These are phyloP conservation scores for Tupiocoris notatus DNA, from an alignment of 2,888 invertebrate species.

Conservation along the genomic window DNA sequence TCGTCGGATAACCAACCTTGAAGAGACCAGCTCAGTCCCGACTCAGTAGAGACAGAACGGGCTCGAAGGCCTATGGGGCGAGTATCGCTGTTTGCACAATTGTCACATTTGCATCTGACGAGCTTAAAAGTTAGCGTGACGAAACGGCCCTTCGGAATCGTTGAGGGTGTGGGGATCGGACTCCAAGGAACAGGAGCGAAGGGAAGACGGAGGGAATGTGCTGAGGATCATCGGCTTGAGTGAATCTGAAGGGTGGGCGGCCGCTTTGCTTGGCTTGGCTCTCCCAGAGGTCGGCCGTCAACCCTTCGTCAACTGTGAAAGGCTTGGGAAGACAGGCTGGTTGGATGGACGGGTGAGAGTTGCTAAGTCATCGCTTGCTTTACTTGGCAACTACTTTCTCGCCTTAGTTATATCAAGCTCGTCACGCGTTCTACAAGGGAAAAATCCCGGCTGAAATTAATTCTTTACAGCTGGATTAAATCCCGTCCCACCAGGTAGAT, in stretches of 20 bases:
- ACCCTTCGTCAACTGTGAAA: neutral
- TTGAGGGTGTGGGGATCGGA: no score
- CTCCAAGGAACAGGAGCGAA: no score
- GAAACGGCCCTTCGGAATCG: neutral
- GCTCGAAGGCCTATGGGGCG: neutral
- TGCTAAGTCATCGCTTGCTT: neutral
- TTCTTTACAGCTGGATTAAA: no score
- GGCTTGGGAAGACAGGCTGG: no score
- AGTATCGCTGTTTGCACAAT: slow-evolving; percentile 39
- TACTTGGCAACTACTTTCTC: neutral
- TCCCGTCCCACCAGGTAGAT: no score
- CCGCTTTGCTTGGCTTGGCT: neutral
- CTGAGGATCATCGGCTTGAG: neutral
- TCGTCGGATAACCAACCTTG: neutral
- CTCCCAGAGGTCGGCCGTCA: neutral
- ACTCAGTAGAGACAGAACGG: no score
- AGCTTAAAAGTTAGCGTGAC: slow-evolving; percentile 18
- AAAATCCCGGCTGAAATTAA: no score
- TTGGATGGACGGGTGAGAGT: neutral
- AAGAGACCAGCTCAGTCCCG: no score
- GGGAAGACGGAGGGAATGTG: no score
- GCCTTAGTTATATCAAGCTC: no score
- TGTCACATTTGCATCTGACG: slow-evolving; percentile 36
- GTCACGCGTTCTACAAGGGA: no score
- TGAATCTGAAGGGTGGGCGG: neutral